These are phyloP conservation scores for Tetranychus piercei DNA, from an alignment of 2,888 invertebrate genomes.

Conservation along the genomic window DNA sequence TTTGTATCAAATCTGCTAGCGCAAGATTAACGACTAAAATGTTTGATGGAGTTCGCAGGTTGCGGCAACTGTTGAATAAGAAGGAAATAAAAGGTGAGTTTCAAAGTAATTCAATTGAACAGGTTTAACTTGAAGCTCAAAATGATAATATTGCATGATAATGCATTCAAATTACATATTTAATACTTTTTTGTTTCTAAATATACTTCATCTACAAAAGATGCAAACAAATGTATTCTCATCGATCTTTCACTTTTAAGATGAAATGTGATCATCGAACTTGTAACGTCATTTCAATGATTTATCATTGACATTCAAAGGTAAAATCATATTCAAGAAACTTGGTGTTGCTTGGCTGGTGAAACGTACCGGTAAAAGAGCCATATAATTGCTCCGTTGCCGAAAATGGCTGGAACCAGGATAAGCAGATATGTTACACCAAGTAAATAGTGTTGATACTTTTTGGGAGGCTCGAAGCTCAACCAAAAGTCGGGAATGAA, in stretches of 20 bases:
- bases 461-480: constrained; percentile 45
- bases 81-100: not conserved
- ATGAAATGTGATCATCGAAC: no score
- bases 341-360: no score
- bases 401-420: constrained; percentile 46
- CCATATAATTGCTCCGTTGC: constrained; percentile 50
- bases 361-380: constrained; percentile 48
- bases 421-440: constrained; percentile 46
- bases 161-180: not conserved
- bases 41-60: constrained; percentile 51
- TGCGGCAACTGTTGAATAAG: constrained; percentile 37
- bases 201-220: no score
- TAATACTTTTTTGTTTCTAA: no score
- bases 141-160: not conserved
- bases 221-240: no score
- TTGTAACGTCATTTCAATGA: no score
- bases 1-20: constrained; percentile 52
- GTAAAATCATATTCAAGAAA: no score
- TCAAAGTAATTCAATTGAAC: not conserved
- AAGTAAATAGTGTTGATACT: constrained; percentile 42
- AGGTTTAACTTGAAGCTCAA: not conserved
- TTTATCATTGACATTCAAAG: no score
- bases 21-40: constrained; percentile 55
- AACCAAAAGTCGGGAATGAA: constrained; percentile 53
- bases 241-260: no score